Percentiles rank a stretch among this genome's conserved stretches.
phyloP scores from a whole-genome alignment of 2,888 invertebrate species.

The Plebejus argus region DNA sequence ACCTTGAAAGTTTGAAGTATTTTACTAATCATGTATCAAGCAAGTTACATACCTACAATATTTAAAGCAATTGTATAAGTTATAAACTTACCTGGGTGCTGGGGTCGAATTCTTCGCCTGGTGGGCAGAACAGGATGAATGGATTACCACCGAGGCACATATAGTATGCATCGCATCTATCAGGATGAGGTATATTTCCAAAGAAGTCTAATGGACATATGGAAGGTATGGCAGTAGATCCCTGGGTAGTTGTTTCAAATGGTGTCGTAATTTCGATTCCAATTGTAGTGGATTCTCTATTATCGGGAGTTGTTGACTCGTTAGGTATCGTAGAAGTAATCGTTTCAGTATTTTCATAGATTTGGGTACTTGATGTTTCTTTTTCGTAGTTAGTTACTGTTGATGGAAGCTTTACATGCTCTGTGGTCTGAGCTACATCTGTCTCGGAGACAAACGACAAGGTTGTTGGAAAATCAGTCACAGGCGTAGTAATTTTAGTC shows the following conservation, averaged over 20 bases:
- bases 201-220: constrained; percentile 48
- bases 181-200: constrained; percentile 54
- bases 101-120: constrained; percentile 49
- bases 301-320: neutral
- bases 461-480: neutral
- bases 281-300: neutral
- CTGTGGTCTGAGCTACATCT: neutral
- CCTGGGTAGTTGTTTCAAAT: constrained; percentile 35
- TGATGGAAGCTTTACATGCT: neutral
- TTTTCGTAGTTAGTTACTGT: neutral
- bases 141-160: constrained; percentile 51
- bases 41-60: too few relatives aligned
- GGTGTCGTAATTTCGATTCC: constrained; percentile 27
- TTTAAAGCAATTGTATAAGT: neutral
- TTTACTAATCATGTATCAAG: too few relatives aligned
- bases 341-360: neutral
- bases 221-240: constrained; percentile 28
- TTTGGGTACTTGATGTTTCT: neutral
- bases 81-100: constrained; percentile 10
- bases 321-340: neutral
- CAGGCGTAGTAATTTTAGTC: neutral
- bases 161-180: constrained; percentile 50
- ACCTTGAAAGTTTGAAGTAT: too few relatives aligned
- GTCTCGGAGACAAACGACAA: neutral
- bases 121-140: constrained; percentile 46